Conservation (phyloP, 2,113 vertebrate species). For the Colinus virginianus region DNA sequence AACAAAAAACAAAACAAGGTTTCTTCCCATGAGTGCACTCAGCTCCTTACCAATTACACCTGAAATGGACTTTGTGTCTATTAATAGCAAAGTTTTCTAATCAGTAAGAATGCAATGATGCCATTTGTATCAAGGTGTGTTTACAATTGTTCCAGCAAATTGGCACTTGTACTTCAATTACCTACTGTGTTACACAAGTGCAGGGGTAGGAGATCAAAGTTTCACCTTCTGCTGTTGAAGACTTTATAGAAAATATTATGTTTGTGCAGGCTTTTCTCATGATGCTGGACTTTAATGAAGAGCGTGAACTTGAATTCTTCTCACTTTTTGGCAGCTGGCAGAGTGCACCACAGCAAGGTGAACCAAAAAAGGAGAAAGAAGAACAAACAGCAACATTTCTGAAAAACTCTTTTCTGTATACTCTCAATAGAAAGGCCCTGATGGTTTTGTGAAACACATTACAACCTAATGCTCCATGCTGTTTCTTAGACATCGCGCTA, state of each 20-base stretch:
- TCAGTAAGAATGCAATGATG: constrained; percentile 72
- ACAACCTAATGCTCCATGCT: background rate
- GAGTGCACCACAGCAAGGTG: background rate
- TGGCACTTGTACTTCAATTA: constrained; percentile 79
- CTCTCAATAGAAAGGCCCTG: background rate
- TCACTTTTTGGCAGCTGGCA: background rate
- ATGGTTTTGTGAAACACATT: background rate
- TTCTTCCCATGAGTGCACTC: constrained; percentile 83
- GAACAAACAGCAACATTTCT: background rate
- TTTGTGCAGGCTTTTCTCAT: background rate
- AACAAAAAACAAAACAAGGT: constrained; percentile 92
- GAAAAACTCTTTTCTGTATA: constrained; percentile 45
- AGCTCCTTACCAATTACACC: constrained; percentile 83
- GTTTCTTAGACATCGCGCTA: background rate
- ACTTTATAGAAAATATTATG: constrained; percentile 7
- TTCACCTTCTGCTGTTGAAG: constrained; percentile 43
- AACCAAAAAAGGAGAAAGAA: background rate
- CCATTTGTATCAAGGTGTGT: constrained; percentile 80
- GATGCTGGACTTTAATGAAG: background rate
- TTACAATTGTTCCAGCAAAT: constrained; percentile 79
- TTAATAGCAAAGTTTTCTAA: constrained; percentile 82
- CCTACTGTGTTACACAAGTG: constrained; percentile 63
- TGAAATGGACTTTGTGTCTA: constrained; percentile 81
- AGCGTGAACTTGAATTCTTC: background rate
- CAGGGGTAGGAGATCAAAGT: constrained; percentile 70